Evolutionary conservation across 2,888 invertebrate genomes (phyloP).

Genomic region (Melangyna quadrimaculata): DNA sequence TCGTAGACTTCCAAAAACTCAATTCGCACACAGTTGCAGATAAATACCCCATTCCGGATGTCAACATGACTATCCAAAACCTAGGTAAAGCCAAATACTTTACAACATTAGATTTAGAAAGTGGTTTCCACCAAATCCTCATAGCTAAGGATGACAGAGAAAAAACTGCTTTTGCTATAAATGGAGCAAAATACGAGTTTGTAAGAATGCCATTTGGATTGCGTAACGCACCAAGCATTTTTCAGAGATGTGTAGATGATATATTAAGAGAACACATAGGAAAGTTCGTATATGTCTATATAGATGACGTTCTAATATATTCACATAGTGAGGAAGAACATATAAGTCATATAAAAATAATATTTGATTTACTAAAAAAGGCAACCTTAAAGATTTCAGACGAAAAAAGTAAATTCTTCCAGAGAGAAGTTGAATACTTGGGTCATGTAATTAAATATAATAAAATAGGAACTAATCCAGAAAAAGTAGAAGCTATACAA

Average conservation of each 20-base stretch:
- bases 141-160: neutral
- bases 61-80: neutral
- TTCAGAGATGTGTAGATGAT: neutral
- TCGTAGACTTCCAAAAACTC: too few relatives aligned
- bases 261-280: neutral
- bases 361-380: too few relatives aligned
- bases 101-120: too few relatives aligned
- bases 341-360: too few relatives aligned
- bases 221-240: neutral
- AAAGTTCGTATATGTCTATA: neutral
- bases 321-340: neutral
- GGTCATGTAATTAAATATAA: neutral
- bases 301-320: neutral
- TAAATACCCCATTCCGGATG: neutral
- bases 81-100: neutral
- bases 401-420: too few relatives aligned
- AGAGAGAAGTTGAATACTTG: constrained; percentile 4
- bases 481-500: neutral
- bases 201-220: neutral
- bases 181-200: neutral
- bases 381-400: too few relatives aligned
- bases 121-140: constrained; percentile 1
- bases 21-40: neutral
- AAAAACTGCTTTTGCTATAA: neutral
- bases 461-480: neutral